A percentile compares a stretch with the other conserved stretches of the same genome.
Conservation (phyloP, 1,140 invertebrate genomes). For the Zaprionus davidi region DNA sequence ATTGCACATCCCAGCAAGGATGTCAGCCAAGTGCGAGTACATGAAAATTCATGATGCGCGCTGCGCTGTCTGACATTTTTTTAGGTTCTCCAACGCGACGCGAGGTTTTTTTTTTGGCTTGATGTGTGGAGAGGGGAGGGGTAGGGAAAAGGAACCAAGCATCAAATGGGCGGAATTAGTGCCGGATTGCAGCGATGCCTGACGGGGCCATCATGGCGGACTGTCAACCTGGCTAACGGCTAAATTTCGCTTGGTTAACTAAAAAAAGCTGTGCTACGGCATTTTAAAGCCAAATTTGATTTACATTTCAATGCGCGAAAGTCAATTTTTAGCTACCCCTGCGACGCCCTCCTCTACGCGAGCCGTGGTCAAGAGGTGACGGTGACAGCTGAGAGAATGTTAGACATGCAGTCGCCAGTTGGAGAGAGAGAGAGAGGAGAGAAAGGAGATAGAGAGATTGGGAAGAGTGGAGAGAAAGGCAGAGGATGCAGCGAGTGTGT, state of each 20-base stretch:
- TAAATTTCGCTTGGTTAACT: slow-evolving; percentile 56
- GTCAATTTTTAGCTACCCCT: slow-evolving; percentile 54
- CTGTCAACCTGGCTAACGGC: slow-evolving; percentile 30
- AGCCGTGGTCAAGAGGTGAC: slow-evolving; percentile 22
- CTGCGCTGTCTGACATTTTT: slow-evolving; percentile 62
- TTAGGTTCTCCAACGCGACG: slow-evolving; percentile 24
- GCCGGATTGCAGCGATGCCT: slow-evolving; percentile 6
- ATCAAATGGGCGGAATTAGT: slow-evolving; percentile 43
- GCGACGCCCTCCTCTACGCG: neutral
- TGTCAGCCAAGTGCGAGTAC: slow-evolving; percentile 64
- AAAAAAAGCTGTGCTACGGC: slow-evolving; percentile 61
- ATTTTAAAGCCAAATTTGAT: slow-evolving; percentile 76
- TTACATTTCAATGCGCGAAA: slow-evolving; percentile 76
- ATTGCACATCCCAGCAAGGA: slow-evolving; percentile 76
- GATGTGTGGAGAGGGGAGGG: neutral
- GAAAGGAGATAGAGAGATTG: neutral
- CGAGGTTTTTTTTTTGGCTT: slow-evolving; percentile 7
- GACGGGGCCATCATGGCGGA: neutral
- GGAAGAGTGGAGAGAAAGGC: neutral
- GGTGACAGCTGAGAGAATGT: slow-evolving; percentile 36
- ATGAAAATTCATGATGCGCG: slow-evolving; percentile 78
- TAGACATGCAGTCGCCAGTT: slow-evolving; percentile 58
- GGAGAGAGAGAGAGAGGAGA: slow-evolving; percentile 21
- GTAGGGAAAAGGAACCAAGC: neutral
- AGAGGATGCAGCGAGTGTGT: neutral